Percentiles rank a stretch among this genome's conserved stretches.
phyloP scores from a whole-genome alignment of 1,140 invertebrate genomes.

The Papilio machaon region DNA sequence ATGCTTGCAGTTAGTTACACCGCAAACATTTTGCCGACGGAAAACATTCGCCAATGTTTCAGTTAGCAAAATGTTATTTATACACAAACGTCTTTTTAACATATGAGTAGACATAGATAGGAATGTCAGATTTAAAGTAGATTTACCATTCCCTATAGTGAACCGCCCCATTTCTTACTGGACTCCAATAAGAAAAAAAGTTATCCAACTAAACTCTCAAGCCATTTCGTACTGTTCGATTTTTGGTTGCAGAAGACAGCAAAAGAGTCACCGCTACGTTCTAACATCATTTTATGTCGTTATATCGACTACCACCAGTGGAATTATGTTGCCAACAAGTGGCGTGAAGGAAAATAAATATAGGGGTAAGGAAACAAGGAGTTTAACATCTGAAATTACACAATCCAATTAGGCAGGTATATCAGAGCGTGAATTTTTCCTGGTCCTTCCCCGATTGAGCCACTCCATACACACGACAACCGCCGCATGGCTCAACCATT shows the following conservation, averaged over 20 bases:
- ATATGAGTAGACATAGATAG: not conserved
- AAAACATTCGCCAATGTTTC: slow-evolving; percentile 21
- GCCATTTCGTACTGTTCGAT: not conserved
- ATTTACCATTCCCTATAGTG: not conserved
- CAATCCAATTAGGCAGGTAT: not conserved
- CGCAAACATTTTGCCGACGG: slow-evolving; percentile 14
- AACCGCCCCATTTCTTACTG: not conserved
- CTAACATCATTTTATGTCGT: too few species aligned
- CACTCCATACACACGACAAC: not conserved
- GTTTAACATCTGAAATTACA: not conserved
- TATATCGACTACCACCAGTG: too few species aligned
- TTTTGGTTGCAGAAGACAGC: not conserved
- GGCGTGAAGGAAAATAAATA: too few species aligned
- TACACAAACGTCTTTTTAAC: slow-evolving; percentile 19
- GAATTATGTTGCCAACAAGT: too few species aligned
- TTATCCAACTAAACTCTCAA: too few species aligned
- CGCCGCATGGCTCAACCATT: not conserved
- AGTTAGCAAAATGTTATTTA: slow-evolving; percentile 18
- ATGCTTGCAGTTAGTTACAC: slow-evolving; percentile 21
- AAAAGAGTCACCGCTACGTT: not conserved
- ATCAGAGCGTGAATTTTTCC: not conserved
- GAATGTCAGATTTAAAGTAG: not conserved
- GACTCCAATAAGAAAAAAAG: too few species aligned
- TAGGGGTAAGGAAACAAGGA: not conserved
- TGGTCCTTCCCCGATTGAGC: not conserved